phyloP scores from a whole-genome alignment of 2,113 vertebrate species.

The Nestor notabilis region DNA sequence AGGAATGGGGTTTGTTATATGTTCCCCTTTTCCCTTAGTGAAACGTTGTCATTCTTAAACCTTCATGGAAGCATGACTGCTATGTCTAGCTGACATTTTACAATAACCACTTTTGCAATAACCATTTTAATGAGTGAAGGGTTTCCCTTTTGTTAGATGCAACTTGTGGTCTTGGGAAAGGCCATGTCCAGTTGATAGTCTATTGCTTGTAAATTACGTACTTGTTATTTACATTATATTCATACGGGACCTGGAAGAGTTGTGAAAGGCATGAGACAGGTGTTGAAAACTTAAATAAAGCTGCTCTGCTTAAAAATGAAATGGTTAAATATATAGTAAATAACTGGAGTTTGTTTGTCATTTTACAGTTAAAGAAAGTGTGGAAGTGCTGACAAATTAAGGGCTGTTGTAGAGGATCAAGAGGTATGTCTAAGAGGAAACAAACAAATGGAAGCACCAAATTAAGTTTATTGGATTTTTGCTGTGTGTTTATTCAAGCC shows the following conservation, averaged over 20 bases:
- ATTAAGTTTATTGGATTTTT: neutral
- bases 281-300: neutral
- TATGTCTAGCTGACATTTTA: neutral
- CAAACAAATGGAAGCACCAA: accelerated
- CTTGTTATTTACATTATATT: neutral
- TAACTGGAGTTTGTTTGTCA: neutral
- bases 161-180: accelerated
- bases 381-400: neutral
- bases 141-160: neutral
- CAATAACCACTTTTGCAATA: neutral
- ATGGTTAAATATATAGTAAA: neutral
- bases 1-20: neutral
- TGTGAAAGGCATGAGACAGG: neutral
- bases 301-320: neutral
- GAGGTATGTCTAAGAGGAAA: neutral
- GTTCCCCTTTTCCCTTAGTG: neutral
- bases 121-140: neutral
- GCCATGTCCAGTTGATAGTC: neutral
- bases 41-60: neutral
- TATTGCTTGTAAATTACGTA: accelerated
- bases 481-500: neutral
- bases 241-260: neutral
- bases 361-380: neutral
- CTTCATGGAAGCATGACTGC: neutral
- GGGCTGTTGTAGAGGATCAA: neutral